A percentile compares a stretch with the other conserved stretches of the same genome.
phyloP scores from a whole-genome alignment of 2,888 invertebrate species.

The Rhorus exstirpatorius region DNA sequence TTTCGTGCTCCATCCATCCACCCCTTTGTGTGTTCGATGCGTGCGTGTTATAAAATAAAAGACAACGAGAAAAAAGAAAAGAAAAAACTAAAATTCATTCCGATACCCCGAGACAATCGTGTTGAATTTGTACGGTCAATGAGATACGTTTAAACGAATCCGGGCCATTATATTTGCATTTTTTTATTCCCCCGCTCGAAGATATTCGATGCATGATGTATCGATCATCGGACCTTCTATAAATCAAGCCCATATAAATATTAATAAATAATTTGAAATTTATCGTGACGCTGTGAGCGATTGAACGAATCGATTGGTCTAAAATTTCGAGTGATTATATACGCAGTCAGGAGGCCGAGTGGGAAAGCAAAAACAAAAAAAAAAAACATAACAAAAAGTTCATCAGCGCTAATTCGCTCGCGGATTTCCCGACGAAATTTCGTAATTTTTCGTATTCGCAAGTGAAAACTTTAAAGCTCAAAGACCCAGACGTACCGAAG shows the following conservation, averaged over 20 bases:
- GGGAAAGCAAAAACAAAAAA: background rate
- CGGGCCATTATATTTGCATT: background rate
- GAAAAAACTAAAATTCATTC: no score
- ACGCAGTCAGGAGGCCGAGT: background rate
- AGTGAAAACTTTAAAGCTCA: background rate
- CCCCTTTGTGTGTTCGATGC: background rate
- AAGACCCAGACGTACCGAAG: background rate
- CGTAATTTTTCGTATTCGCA: background rate
- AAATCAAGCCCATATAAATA: conserved; percentile 21
- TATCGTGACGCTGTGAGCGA: background rate
- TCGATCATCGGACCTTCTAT: background rate
- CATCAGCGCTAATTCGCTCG: no score
- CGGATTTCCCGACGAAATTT: no score
- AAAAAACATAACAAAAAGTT: background rate
- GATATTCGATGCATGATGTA: background rate
- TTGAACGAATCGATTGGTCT: background rate
- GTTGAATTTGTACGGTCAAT: background rate
- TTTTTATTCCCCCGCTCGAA: background rate
- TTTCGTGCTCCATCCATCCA: background rate
- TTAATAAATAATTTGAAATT: background rate
- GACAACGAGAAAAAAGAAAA: background rate
- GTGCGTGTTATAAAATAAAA: background rate
- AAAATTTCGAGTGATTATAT: background rate
- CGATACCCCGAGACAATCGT: background rate
- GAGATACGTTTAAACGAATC: background rate